These are phyloP conservation scores for Cataglyphis cursor DNA, from an alignment of 2,888 invertebrate species.

Conservation along the genomic window DNA sequence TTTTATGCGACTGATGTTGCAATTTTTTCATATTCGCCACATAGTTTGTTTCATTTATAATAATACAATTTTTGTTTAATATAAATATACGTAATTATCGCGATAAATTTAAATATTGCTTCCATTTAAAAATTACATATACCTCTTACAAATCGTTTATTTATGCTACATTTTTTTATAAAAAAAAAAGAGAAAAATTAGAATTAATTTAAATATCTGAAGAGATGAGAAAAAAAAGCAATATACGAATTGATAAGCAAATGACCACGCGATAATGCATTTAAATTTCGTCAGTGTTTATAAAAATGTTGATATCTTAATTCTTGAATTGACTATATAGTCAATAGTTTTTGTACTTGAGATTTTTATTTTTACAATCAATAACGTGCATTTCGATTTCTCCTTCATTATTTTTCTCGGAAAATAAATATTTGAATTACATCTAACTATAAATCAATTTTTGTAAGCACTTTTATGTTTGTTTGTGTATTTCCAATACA, in stretches of 20 bases:
- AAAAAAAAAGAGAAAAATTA: not conserved
- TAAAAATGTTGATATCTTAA: not conserved
- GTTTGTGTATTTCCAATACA: not conserved
- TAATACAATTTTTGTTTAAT: not conserved
- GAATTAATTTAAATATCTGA: not conserved
- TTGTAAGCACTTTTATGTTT: not conserved
- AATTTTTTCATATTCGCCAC: not conserved
- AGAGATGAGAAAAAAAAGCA: not conserved
- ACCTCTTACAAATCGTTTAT: not conserved
- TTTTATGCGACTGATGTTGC: conserved; percentile 8
- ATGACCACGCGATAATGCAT: not conserved
- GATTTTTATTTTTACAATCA: not conserved
- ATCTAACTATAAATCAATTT: not conserved
- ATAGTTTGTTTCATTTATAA: not conserved
- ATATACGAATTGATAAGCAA: too few relatives aligned
- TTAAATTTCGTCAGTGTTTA: not conserved
- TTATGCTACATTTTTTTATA: not conserved
- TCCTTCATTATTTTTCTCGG: not conserved
- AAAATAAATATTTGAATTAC: not conserved
- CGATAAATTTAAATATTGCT: not conserved
- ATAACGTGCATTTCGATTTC: not conserved
- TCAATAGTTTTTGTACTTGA: not conserved
- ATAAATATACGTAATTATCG: conserved; percentile 12
- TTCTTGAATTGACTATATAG: not conserved
- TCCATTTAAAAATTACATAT: conserved; percentile 4